Conservation (phyloP, 30 jellyfish, hydroid and myxozoan genomes). For the Chrysaora quinquecirrha region DNA sequence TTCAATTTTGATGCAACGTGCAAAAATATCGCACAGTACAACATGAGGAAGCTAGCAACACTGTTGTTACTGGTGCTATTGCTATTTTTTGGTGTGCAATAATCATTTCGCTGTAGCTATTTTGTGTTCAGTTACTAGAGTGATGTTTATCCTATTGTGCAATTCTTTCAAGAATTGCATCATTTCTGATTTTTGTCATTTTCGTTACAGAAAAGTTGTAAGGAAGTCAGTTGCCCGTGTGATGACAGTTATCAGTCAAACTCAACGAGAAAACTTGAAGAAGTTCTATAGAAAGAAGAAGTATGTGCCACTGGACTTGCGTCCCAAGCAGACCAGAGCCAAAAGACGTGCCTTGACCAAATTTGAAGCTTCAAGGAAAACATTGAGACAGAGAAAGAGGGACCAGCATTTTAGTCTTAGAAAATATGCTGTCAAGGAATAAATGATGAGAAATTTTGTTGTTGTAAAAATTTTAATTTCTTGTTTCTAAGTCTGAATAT, state of each 20-base stretch:
- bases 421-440: slow-evolving; percentile 95
- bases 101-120: no score
- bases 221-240: slow-evolving; percentile 92
- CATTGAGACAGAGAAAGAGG: slow-evolving; percentile 86
- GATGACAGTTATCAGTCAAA: slow-evolving; percentile 88
- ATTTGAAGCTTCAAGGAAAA: slow-evolving; percentile 78
- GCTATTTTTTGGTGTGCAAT: no score
- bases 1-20: no score
- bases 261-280: slow-evolving; percentile 84
- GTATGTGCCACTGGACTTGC: slow-evolving; percentile 91
- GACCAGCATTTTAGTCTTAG: slow-evolving; percentile 80
- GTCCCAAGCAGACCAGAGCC: slow-evolving; percentile 96
- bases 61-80: no score
- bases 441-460: slow-evolving; percentile 1
- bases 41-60: no score
- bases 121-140: no score
- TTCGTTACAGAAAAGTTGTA: slow-evolving; percentile 77
- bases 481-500: no score
- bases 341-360: slow-evolving; percentile 92
- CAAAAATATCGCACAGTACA: no score
- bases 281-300: slow-evolving; percentile 87
- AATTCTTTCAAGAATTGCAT: no score
- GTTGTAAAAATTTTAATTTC: no score
- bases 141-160: no score
- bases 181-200: no score